Base-by-base conservation (phyloP, 23 tunicate genomes). In the Styela clava region DNA sequence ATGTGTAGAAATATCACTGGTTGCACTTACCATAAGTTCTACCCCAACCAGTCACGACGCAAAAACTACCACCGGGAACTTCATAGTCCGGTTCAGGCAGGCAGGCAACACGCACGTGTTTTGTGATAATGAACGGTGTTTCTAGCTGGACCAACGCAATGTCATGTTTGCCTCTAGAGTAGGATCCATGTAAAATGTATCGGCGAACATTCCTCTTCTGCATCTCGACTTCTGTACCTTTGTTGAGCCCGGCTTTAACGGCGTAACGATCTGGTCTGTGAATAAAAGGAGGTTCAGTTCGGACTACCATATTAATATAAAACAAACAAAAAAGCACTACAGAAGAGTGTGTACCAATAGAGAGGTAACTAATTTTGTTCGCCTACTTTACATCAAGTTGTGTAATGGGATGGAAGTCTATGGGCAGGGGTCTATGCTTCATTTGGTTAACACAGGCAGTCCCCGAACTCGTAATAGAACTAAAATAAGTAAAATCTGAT, bases 21-120 rank as follows among this genome's bases (percentile, higher is more conserved):
- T n/a, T n/a, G n/a, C n/a, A n/a, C 81, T 35, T 52, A 76, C 81
- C 81, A 52, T 44, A 76, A 0, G 79, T 82, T 30, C 83, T 33
- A 0, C 85, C 85, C 85, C 85, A 82, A 22, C 85, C 85, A 26
- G 78, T 25, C 1, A 82, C 79, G 33, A 82, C 85, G 64, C 85
- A 82, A 21, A 31, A 31, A 26, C 30, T 82, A 0, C 83, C 85
- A 18, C 36, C 79, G 0, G 85, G 85, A 16, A 82, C 74, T 22
- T 28, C 34, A 29, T 68, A 69, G 24, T 73, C 62, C 7, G 85
- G 62, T 24, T 19, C 24, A 1, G 85, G 85, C 29, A 82, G 81
- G 56, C 85, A 82, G 7, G 74, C 68, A 24, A 29, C 35, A 19
- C 31, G 74, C 16, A 82, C 74, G 2, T 68, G 74, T 20, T 82